Evolutionary conservation across 2,113 vertebrate genomes (phyloP).

Genomic region (Salvelinus alpinus): DNA sequence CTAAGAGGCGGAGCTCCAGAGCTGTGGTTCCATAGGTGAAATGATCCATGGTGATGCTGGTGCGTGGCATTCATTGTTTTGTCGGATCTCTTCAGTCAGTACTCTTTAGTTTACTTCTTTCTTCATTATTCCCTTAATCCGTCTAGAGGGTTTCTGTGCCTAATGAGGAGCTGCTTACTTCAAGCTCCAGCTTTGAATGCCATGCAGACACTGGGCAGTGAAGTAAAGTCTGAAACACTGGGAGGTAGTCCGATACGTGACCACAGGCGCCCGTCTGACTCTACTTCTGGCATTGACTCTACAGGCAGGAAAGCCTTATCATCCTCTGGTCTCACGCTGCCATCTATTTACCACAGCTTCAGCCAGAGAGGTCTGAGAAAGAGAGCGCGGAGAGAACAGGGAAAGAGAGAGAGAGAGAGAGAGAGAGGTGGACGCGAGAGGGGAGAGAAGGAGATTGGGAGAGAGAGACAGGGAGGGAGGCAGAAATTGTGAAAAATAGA

Average conservation of each 20-base stretch:
- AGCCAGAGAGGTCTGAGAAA: background rate
- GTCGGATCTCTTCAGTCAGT: background rate
- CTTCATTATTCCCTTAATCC: background rate
- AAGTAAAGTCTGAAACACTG: background rate
- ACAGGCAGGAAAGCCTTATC: background rate
- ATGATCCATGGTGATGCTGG: background rate
- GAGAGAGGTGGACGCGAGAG: background rate
- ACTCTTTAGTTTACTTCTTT: background rate
- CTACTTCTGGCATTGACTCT: background rate
- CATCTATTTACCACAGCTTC: background rate
- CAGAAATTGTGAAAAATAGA: background rate
- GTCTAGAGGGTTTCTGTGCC: background rate
- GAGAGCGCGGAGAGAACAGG: background rate
- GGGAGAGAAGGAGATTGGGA: background rate
- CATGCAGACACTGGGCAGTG: background rate
- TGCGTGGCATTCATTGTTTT: background rate
- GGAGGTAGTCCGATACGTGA: background rate
- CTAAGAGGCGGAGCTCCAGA: conserved; percentile 4
- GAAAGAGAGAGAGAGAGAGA: background rate
- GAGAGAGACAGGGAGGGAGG: background rate
- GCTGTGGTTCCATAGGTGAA: conserved; percentile 23
- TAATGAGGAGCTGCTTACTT: background rate
- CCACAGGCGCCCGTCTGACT: background rate
- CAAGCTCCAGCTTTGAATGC: background rate
- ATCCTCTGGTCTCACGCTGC: background rate